Base-by-base conservation (phyloP, 2,888 invertebrate genomes). In the Sepiola atlantica region DNA sequence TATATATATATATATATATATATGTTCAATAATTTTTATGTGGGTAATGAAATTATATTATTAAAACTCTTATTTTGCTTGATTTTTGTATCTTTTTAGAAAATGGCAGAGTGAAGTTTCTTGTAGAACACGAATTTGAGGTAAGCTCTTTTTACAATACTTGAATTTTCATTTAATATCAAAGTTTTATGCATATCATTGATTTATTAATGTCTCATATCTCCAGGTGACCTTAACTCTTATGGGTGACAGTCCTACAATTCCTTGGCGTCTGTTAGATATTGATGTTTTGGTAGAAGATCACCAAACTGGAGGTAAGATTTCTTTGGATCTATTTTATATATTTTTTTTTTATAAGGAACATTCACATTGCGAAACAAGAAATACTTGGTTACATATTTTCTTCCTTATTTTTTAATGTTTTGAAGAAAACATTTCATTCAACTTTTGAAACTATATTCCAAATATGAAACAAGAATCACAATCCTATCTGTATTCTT, bases 211-310 rank as follows among this genome's bases (percentile, higher is more conserved):
- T 45, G 21, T 45, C 21, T 91, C 2, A 1, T 45, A 21, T 92
- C 28, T 92, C 94, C 96, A 97, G 97, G 97, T 97, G 92, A 98
- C 99, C 0, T 98, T 99, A 94, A 99, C 99, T 8, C 98, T 99
- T 21, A 99, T 99, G 98, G 99, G 99, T 3, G 99, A 99, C 97
- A 98, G 98, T 12, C 98, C 98, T 0, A 98, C 98, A 97, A 98
- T 99, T 94, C 99, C 99, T 0, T 99, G 99, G 99, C 98, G 99
- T 94, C 98, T 99, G 94, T 98, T 99, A 94, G 99, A 99, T 97
- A 98, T 99, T 96, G 99, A 99, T 96, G 98, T 99, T 96, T 98
- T 99, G 28, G 99, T 99, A 6, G 99, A 99, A 97, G 99, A 99
- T 97, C 98, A 98, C 97, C 99, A 99, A 98, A 99, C 99, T 94